Percentiles rank a stretch among this genome's conserved stretches.
These are phyloP conservation scores for Syngnathus acus DNA, from an alignment of 2,797 vertebrate species.

Conservation along the genomic window DNA sequence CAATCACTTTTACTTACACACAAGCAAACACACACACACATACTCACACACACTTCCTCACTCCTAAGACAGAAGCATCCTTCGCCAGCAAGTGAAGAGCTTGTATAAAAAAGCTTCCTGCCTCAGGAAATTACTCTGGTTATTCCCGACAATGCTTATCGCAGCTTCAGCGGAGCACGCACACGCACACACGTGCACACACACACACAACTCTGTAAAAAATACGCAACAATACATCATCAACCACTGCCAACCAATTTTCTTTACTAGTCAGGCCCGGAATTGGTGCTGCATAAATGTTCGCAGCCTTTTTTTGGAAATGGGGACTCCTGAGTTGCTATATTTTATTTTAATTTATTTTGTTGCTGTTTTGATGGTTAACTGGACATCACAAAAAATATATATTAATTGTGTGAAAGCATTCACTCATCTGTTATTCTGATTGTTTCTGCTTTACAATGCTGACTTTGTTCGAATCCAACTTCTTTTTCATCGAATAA, in stretches of 20 bases:
- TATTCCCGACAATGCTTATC: slow-evolving; percentile 21
- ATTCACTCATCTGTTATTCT: no score
- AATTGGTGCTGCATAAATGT: no score
- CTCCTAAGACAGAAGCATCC: slow-evolving; percentile 21
- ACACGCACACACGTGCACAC: slow-evolving; percentile 5
- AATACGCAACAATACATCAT: slow-evolving; percentile 1
- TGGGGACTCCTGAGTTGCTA: no score
- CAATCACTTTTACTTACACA: not conserved
- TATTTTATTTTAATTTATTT: no score
- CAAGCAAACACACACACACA: not conserved
- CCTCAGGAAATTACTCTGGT: slow-evolving; percentile 31
- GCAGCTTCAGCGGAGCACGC: slow-evolving; percentile 13
- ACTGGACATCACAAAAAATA: no score
- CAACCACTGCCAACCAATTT: not conserved
- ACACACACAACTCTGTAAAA: not conserved
- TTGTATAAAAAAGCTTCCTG: slow-evolving; percentile 23
- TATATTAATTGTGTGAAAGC: no score
- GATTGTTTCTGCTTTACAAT: no score
- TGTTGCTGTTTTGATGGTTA: no score
- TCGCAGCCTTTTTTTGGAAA: no score
- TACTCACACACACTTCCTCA: not conserved
- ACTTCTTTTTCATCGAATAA: no score
- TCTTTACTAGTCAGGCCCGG: not conserved
- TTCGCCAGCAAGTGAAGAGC: slow-evolving; percentile 16
- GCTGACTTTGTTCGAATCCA: no score